phyloP scores from a whole-genome alignment of 53 echinoderm and acorn worm species.

The Mesocentrotus franciscanus region DNA sequence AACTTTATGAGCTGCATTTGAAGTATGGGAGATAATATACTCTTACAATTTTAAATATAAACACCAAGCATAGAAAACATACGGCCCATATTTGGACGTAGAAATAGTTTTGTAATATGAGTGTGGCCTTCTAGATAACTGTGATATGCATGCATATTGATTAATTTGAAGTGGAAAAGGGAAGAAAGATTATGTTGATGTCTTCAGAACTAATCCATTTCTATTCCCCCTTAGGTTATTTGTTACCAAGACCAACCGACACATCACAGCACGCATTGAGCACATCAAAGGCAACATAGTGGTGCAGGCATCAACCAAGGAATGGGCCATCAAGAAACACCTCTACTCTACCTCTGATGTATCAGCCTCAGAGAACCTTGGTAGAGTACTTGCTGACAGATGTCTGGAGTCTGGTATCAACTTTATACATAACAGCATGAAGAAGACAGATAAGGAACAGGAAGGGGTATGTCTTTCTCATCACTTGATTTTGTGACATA shows the following conservation, averaged over 20 bases:
- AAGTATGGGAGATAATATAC: too few relatives aligned
- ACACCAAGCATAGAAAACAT: too few relatives aligned
- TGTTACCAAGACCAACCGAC: conserved; percentile 74
- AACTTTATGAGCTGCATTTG: too few relatives aligned
- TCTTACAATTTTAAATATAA: too few relatives aligned
- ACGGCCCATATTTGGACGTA: too few relatives aligned
- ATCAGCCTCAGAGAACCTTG: conserved; percentile 81
- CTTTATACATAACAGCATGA: conserved; percentile 73
- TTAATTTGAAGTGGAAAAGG: too few relatives aligned
- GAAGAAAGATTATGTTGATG: too few relatives aligned
- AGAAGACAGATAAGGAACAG: conserved; percentile 32
- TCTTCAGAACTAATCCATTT: neutral
- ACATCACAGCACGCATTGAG: conserved; percentile 84
- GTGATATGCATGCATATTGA: too few relatives aligned
- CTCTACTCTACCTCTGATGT: conserved; percentile 88
- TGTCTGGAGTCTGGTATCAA: conserved; percentile 93
- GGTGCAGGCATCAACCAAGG: conserved; percentile 85
- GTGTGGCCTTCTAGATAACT: too few relatives aligned
- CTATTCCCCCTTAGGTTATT: conserved; percentile 66
- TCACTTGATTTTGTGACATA: neutral
- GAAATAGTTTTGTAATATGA: too few relatives aligned
- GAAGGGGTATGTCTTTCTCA: conserved; percentile 79
- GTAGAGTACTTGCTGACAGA: conserved; percentile 86
- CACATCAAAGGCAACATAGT: conserved; percentile 81
- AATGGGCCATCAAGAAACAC: conserved; percentile 94